Evolutionary conservation across 1,140 invertebrate genomes (phyloP), one percentile per base, ranked within the genome.

Genomic region (Sipha flava): DNA sequence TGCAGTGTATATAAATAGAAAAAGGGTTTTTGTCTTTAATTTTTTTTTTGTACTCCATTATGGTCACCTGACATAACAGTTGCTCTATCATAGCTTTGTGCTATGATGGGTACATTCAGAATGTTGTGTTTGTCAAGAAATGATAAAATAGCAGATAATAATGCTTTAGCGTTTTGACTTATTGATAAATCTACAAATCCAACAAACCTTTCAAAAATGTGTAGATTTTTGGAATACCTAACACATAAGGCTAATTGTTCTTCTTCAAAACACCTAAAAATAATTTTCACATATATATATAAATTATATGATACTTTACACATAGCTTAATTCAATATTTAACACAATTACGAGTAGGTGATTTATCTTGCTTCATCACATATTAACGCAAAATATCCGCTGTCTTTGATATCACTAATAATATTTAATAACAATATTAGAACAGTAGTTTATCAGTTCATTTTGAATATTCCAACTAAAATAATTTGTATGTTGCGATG

Each of bases 1-100:
- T 59, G 64, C 79, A 82, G 57, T 82, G 82, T 21, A 79, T 79
- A 73, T 81, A 82, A 31, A 82, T 45, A 26, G 81, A 68, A 80
- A 62, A 34, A 40, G 81, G 80, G 31, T 47, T 75, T 4, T 23
- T 18, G 21, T 68, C 43, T 81, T 70, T 81, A 16, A 81, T 54
- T 70, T 72, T 59, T 16, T 40, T 45, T 52, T 66, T 81, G 59
- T 23, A 37, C 40, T 52, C 75, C 64, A 29, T 54, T 57, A 21
- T 81, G 37, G 14, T 79, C 34, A 29, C 72, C 70, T 14, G 81
- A 52, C 68, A 81, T 81, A n/a, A 81, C 79, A 40, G n/a, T 57
- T 14, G 80, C 81, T 16, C 81, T 80, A 66, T 82, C 81, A 52
- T 81, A 82, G 7, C 72, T 66, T 77, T 82, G 81, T n/a, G 34